phyloP scores from a whole-genome alignment of 2,797 vertebrate species.

The Mycteria americana region DNA sequence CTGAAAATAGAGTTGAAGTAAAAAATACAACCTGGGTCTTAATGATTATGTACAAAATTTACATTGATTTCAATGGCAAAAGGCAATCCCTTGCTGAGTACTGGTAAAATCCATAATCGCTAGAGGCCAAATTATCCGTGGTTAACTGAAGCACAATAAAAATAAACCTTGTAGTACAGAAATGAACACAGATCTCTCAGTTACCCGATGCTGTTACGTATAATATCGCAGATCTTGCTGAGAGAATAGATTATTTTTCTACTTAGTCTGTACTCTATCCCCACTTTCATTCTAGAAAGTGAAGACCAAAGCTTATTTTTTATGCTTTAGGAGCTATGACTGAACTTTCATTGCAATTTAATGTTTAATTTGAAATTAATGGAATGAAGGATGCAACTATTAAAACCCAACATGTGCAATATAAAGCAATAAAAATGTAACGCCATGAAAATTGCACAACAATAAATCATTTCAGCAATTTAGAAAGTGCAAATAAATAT shows the following conservation, averaged over 20 bases:
- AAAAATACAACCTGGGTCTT: background rate
- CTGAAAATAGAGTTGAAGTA: background rate
- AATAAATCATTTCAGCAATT: slow-evolving; percentile 63
- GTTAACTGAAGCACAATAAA: background rate
- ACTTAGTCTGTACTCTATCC: background rate
- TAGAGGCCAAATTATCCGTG: background rate
- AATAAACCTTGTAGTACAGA: background rate
- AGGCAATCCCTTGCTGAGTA: background rate
- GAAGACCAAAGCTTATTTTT: background rate
- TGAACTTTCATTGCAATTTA: slow-evolving; percentile 60
- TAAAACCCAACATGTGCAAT: slow-evolving; percentile 51
- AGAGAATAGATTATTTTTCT: slow-evolving; percentile 5
- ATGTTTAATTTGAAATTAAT: slow-evolving; percentile 73
- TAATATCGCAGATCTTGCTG: background rate
- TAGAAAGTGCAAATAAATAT: slow-evolving; percentile 63
- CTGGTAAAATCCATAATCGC: background rate
- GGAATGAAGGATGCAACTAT: slow-evolving; percentile 63
- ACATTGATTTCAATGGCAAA: background rate
- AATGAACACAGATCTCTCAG: background rate
- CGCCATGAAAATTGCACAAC: background rate
- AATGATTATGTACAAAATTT: background rate
- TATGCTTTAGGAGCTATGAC: background rate
- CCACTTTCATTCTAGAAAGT: background rate
- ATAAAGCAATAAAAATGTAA: slow-evolving; percentile 70
- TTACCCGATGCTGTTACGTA: background rate